Percentiles rank a stretch among this genome's conserved stretches.
Conservation (phyloP, 2,888 invertebrate genomes). For the Tanypteryx hageni region DNA sequence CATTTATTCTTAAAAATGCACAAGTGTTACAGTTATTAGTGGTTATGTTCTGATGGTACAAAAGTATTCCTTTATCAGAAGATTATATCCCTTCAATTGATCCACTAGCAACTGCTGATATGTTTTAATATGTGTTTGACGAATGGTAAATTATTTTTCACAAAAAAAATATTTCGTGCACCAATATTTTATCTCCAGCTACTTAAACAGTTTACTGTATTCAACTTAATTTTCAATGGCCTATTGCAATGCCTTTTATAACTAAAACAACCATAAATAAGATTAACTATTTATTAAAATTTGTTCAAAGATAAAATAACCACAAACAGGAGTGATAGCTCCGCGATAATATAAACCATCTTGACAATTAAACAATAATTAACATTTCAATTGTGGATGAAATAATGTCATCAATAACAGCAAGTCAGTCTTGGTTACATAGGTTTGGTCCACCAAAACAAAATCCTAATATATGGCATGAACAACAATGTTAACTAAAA, state of each 20-base stretch:
- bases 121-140: neutral
- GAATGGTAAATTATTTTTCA: neutral
- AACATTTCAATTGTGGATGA: neutral
- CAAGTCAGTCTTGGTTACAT: neutral
- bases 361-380: neutral
- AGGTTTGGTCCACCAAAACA: neutral
- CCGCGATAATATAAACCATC: neutral
- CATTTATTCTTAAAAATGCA: conserved; percentile 46
- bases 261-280: neutral
- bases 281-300: neutral
- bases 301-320: no score
- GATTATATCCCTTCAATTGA: neutral
- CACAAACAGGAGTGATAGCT: no score
- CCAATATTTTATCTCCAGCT: neutral
- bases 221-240: neutral
- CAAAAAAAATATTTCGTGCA: neutral
- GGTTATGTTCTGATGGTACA: neutral
- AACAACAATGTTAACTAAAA: neutral
- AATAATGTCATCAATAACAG: neutral
- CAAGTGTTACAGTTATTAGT: conserved; percentile 2
- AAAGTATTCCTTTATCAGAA: neutral
- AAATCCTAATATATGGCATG: neutral
- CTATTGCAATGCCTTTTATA: neutral
- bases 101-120: neutral
- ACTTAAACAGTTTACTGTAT: neutral